Conservation (phyloP, 2,888 invertebrate species). For the Agrochola litura region DNA sequence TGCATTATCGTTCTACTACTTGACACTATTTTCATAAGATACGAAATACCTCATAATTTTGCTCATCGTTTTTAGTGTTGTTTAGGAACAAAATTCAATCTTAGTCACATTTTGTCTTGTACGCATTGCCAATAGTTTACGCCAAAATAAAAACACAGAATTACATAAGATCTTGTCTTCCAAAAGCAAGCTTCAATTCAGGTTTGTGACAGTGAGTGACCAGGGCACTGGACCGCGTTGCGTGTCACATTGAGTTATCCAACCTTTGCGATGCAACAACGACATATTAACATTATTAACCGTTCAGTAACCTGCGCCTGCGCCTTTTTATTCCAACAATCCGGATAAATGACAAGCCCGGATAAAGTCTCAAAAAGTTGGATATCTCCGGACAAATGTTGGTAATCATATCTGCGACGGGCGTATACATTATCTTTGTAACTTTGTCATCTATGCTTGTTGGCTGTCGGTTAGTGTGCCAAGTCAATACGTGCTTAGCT, state of each 20-base stretch:
- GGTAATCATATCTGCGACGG: neutral
- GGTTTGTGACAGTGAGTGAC: constrained; percentile 62
- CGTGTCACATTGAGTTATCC: constrained; percentile 63
- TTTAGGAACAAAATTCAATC: neutral
- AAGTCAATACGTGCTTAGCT: constrained; percentile 60
- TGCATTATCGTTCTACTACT: constrained; percentile 9
- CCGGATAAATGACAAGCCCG: neutral
- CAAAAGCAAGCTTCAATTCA: constrained; percentile 49
- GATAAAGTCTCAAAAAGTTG: neutral
- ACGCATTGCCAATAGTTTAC: neutral
- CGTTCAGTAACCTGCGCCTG: constrained; percentile 56
- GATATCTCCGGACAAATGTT: neutral
- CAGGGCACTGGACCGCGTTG: constrained; percentile 62
- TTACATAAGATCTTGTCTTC: constrained; percentile 60
- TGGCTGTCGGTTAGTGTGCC: constrained; percentile 61
- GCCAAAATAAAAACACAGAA: constrained; percentile 32
- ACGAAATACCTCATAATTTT: neutral
- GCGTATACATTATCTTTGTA: constrained; percentile 27
- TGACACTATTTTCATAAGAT: neutral
- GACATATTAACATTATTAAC: constrained; percentile 39
- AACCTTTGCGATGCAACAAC: constrained; percentile 60
- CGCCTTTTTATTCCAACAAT: neutral
- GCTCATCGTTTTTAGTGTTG: neutral
- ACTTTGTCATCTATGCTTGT: constrained; percentile 49
- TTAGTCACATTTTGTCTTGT: neutral